These are phyloP conservation scores for Bostrychus sinensis DNA, from an alignment of 2,113 vertebrate genomes.

Conservation along the genomic window DNA sequence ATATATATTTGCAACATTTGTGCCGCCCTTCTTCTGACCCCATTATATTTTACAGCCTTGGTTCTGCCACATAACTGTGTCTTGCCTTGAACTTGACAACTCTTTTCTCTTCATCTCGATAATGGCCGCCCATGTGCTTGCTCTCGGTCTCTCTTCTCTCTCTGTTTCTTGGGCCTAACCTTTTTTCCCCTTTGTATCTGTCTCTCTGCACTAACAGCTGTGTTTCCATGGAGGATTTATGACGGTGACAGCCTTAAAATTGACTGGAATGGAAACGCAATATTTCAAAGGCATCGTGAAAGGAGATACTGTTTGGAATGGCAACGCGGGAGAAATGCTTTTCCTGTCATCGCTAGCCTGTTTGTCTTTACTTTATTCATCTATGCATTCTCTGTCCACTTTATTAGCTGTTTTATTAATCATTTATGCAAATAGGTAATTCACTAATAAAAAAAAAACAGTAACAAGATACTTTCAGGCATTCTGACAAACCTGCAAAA, in stretches of 20 bases:
- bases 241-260: slow-evolving; percentile 46
- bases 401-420: too few relatives aligned
- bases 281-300: slow-evolving; percentile 44
- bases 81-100: slow-evolving; percentile 8
- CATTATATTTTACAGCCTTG: background rate
- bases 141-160: background rate
- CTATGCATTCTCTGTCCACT: background rate
- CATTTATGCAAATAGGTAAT: too few relatives aligned
- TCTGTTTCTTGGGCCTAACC: slow-evolving; percentile 2
- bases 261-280: slow-evolving; percentile 42
- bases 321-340: slow-evolving; percentile 4
- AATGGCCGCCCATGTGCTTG: background rate
- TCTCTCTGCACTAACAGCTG: slow-evolving; percentile 14
- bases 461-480: too few relatives aligned
- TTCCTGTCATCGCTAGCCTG: slow-evolving; percentile 2
- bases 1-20: background rate
- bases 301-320: slow-evolving; percentile 8
- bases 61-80: background rate
- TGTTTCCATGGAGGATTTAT: slow-evolving; percentile 38
- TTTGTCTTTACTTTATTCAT: background rate
- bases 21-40: background rate
- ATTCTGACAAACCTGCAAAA: too few relatives aligned
- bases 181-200: background rate
- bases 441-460: too few relatives aligned
- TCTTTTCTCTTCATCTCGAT: slow-evolving; percentile 9